phyloP scores from a whole-genome alignment of 2,113 vertebrate genomes.

The Ariopsis seemanni region DNA sequence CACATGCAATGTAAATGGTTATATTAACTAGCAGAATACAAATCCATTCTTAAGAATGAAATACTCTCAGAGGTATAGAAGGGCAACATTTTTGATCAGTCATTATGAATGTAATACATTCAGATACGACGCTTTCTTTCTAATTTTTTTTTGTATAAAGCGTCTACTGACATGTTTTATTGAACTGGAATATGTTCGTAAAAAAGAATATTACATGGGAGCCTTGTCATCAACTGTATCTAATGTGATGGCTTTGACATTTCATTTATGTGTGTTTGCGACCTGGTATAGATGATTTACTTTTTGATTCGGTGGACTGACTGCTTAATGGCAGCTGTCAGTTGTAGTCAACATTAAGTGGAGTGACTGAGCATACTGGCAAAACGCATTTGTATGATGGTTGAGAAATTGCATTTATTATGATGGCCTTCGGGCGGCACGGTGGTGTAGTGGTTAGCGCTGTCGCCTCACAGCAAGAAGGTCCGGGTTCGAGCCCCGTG shows the following conservation, averaged over 20 bases:
- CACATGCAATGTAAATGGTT: background rate
- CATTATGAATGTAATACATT: background rate
- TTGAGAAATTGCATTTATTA: constrained; percentile 16
- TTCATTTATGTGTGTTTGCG: constrained; percentile 53
- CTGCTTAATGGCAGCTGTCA: constrained; percentile 40
- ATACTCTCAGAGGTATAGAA: background rate
- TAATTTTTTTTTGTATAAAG: background rate
- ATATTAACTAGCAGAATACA: background rate
- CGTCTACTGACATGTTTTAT: background rate
- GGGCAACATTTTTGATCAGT: background rate
- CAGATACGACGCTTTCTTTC: background rate
- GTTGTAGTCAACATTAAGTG: constrained; percentile 8
- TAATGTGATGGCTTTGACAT: constrained; percentile 56
- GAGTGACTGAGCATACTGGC: background rate
- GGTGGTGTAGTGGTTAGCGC: too few relatives aligned
- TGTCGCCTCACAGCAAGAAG: too few relatives aligned
- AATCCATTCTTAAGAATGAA: background rate
- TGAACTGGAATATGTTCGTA: background rate
- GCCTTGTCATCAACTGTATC: constrained; percentile 46
- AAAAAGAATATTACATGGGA: constrained; percentile 14
- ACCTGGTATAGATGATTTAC: constrained; percentile 37
- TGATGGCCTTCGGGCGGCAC: background rate
- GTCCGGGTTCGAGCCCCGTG: too few relatives aligned
- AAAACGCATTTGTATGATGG: constrained; percentile 37
- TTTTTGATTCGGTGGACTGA: constrained; percentile 36